A percentile compares a stretch with the other conserved stretches of the same genome.
Conservation (phyloP, 2,113 vertebrate genomes). For the Dolichallabes microphthalmus region DNA sequence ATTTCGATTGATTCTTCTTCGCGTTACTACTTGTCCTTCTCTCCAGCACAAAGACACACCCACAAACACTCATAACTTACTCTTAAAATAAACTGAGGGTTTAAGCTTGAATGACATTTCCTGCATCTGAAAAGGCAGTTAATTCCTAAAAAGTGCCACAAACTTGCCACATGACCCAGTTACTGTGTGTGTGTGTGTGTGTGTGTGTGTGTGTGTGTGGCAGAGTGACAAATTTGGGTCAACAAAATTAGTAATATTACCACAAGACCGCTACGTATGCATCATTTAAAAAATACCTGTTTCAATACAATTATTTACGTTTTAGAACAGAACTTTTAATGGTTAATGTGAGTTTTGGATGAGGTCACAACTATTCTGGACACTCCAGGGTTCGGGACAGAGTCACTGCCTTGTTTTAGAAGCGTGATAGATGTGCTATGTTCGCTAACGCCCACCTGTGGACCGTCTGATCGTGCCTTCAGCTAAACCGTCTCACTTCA, state of each 20-base stretch:
- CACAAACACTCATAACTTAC: neutral
- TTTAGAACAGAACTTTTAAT: neutral
- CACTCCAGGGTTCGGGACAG: neutral
- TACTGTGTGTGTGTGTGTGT: too few species aligned
- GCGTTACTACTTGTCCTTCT: neutral
- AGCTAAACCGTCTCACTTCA: neutral
- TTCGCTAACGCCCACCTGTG: conserved; percentile 26
- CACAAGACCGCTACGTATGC: neutral
- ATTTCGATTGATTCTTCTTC: neutral
- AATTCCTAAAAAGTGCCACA: neutral
- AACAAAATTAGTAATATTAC: neutral
- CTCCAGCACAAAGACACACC: neutral
- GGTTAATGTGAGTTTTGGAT: too few species aligned
- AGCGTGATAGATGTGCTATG: conserved; percentile 12
- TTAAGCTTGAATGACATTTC: neutral
- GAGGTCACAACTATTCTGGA: too few species aligned
- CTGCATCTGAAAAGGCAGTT: neutral
- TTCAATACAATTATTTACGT: neutral
- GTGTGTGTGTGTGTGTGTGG: neutral
- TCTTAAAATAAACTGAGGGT: neutral
- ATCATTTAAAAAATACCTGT: neutral
- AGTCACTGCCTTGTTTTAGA: neutral
- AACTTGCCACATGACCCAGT: conserved; percentile 11
- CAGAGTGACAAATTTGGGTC: neutral
- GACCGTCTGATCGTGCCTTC: conserved; percentile 7